These are phyloP conservation scores for Helicoverpa zea DNA, from an alignment of 1,140 invertebrate species.

Conservation along the genomic window DNA sequence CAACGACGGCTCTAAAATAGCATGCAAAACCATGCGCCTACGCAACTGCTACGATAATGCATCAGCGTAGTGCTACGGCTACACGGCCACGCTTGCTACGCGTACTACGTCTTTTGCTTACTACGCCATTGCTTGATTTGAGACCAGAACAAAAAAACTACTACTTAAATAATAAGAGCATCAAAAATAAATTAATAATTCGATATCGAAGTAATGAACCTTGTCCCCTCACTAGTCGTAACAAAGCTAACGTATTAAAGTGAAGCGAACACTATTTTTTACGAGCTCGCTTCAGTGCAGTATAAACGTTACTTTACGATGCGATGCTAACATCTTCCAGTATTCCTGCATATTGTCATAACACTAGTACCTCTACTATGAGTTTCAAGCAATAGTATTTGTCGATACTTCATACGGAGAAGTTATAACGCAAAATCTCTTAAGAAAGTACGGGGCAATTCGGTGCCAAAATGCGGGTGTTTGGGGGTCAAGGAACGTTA, in stretches of 20 bases:
- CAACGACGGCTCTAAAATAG: background rate
- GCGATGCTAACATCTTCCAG: constrained; percentile 1
- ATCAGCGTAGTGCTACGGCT: background rate
- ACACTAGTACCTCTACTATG: no score
- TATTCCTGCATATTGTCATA: constrained; percentile 10
- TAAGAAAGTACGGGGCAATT: no score
- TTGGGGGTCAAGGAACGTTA: no score
- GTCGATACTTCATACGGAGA: no score
- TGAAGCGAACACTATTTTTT: constrained; percentile 25
- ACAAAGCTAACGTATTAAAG: constrained; percentile 22
- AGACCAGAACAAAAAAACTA: no score
- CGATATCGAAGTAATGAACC: background rate
- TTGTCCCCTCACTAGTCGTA: background rate
- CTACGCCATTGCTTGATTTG: no score
- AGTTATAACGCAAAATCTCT: no score
- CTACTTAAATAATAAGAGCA: no score
- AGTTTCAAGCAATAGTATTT: no score
- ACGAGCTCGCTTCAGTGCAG: constrained; percentile 10
- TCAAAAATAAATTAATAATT: no score
- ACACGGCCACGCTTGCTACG: constrained; percentile 15
- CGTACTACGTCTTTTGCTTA: background rate
- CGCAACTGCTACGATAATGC: background rate
- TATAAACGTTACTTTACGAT: constrained; percentile 22
- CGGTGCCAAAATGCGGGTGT: no score
- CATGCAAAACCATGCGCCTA: background rate